phyloP scores from a whole-genome alignment of 2,113 vertebrate genomes.

The Lamprotornis superbus region DNA sequence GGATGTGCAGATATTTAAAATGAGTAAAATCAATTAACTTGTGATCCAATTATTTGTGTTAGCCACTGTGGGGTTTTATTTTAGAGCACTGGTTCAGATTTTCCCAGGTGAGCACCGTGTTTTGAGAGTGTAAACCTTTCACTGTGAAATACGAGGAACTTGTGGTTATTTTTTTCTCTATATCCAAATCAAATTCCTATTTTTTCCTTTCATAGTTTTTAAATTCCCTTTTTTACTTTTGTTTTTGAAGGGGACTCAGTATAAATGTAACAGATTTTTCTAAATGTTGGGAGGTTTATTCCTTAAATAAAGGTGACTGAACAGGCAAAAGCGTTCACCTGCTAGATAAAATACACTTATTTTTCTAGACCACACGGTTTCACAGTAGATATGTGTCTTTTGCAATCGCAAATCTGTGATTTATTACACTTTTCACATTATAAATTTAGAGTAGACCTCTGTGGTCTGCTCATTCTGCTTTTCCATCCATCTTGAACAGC shows the following conservation, averaged over 20 bases:
- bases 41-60: conserved; percentile 60
- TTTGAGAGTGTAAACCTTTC: conserved; percentile 1
- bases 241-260: not conserved
- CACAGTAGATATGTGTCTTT: not conserved
- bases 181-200: not conserved
- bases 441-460: not conserved
- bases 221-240: not conserved
- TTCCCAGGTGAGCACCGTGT: not conserved
- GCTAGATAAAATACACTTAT: not conserved
- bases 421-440: not conserved
- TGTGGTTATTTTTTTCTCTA: not conserved
- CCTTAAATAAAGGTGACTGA: not conserved
- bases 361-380: not conserved
- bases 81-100: not conserved
- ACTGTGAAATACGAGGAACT: not conserved
- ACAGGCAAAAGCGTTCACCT: not conserved
- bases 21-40: conserved; percentile 67
- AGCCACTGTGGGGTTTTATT: conserved; percentile 34
- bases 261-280: not conserved
- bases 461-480: not conserved
- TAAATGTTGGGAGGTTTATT: not conserved
- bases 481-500: not conserved
- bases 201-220: not conserved
- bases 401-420: not conserved
- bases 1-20: conserved; percentile 65